Base-by-base conservation (phyloP, 2,113 vertebrate species). In the Ammodramus savannarum region DNA sequence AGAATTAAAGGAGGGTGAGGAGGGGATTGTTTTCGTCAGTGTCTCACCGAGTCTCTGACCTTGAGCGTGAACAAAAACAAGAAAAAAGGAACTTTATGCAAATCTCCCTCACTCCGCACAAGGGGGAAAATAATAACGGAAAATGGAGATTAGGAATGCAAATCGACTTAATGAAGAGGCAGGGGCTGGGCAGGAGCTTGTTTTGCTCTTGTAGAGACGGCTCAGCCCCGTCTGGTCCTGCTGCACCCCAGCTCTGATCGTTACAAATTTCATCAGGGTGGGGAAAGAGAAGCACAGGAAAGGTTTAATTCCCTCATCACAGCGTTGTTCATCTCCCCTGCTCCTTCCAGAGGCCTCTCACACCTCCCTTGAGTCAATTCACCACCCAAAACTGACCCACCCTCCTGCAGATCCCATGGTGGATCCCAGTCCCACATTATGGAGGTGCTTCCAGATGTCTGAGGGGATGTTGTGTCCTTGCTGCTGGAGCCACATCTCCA, bases 21-120 rank as follows among this genome's bases (percentile, higher is more conserved):
- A 96, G 90, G 93, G 88, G 94, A 96, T 96, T 96, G 95, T 97
- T 97, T 96, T 95, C 57, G 27, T 96, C 34, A 49, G 91, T 96
- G 95, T 96, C 95, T 97, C 91, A 43, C 95, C 90, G 96, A 96
- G 94, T 97, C 97, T 96, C 96, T 97, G 96, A 97, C 97, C 97
- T 97, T 97, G 96, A 97, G 95, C 75, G 89, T 90, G 96, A 96
- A 96, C 74, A 62, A 96, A 97, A 97, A 97, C 97, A 96, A 97
- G 97, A 96, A 97, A 97, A 97, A 97, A 97, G 92, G 97, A 94
- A 95, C 93, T 97, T 97, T 97, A 97, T 97, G 97, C 94, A 95
- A 97, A 97, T 97, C 94, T 71, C 92, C n/a, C 59, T 67, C 76
- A 48, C 91, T 93, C 87, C 76, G 90, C 95, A 96, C 95, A 94